Conservation (phyloP, 2,797 vertebrate species). For the Carcharodon carcharias region DNA sequence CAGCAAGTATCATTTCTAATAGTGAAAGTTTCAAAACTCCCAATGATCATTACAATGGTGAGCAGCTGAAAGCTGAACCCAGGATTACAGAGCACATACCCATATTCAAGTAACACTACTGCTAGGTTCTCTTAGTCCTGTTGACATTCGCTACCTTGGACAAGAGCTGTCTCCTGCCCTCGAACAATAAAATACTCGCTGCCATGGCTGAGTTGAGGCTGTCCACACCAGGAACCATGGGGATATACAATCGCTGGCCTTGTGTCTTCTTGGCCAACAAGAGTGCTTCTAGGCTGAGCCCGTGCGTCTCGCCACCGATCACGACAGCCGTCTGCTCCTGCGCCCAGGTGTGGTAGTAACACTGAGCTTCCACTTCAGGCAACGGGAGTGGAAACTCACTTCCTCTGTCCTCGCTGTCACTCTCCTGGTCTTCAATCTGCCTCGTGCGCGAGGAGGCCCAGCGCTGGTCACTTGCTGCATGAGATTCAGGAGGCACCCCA, state of each 20-base stretch:
- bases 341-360: conserved; percentile 72
- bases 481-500: neutral
- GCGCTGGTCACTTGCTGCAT: conserved; percentile 54
- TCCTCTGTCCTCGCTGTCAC: conserved; percentile 39
- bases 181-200: conserved; percentile 80
- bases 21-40: neutral
- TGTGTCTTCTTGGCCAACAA: conserved; percentile 62
- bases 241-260: conserved; percentile 70
- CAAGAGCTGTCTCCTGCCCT: conserved; percentile 74
- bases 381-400: conserved; percentile 42
- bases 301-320: conserved; percentile 76
- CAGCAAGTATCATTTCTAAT: neutral
- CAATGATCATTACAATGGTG: neutral
- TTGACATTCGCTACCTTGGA: neutral
- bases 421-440: conserved; percentile 41
- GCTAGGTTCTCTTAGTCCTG: neutral
- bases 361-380: conserved; percentile 55
- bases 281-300: conserved; percentile 68
- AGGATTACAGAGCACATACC: neutral
- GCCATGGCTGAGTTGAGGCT: conserved; percentile 86
- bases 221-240: conserved; percentile 68
- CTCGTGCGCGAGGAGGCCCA: conserved; percentile 53
- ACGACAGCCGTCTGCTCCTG: conserved; percentile 65
- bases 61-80: neutral
- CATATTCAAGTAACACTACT: neutral